Conservation (phyloP, 23 tunicate species). For the Ascidia mentula region DNA sequence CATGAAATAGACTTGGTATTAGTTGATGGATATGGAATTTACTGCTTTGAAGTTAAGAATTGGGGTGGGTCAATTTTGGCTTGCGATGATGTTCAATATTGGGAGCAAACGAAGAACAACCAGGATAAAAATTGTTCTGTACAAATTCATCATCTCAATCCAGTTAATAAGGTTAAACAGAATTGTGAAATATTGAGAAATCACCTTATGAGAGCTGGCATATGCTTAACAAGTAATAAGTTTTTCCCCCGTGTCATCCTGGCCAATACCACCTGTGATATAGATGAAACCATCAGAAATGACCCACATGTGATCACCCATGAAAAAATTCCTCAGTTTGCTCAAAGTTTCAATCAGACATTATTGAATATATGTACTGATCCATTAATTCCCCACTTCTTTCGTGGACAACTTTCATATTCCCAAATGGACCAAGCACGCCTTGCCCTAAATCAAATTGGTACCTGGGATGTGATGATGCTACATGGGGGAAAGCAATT, state of each 20-base stretch:
- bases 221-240: constrained; percentile 40
- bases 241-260: constrained; percentile 54
- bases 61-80: constrained; percentile 54
- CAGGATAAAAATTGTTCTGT: background rate
- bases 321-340: constrained; percentile 41
- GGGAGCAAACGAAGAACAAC: constrained; percentile 57
- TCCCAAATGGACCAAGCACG: constrained; percentile 75
- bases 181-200: constrained; percentile 63
- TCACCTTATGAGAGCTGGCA: constrained; percentile 76
- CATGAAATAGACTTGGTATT: constrained; percentile 84
- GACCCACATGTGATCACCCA: constrained; percentile 52
- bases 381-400: constrained; percentile 73
- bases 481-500: constrained; percentile 80
- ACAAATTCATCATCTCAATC: constrained; percentile 59
- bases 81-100: constrained; percentile 46
- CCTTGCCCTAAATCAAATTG: constrained; percentile 58
- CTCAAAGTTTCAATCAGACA: constrained; percentile 34
- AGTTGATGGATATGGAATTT: constrained; percentile 59
- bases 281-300: constrained; percentile 47
- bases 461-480: constrained; percentile 90
- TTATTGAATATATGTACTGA: constrained; percentile 40
- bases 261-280: constrained; percentile 47
- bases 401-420: constrained; percentile 71
- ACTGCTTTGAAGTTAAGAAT: constrained; percentile 89
- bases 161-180: constrained; percentile 40